These are phyloP conservation scores for Philereme transversata DNA, from an alignment of 2,888 invertebrate genomes.

Conservation along the genomic window DNA sequence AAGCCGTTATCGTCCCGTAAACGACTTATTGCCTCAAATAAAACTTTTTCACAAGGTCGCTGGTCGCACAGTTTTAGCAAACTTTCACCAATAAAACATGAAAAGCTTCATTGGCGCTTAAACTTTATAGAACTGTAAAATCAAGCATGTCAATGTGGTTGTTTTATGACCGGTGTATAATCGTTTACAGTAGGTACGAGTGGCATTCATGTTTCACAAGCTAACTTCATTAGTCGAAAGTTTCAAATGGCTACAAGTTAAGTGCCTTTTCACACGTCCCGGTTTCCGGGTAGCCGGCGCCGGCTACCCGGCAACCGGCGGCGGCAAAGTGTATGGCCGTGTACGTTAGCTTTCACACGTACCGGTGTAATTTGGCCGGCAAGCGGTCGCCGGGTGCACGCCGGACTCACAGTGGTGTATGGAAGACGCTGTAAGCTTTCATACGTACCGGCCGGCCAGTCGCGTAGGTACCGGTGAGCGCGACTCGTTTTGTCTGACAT, in stretches of 20 bases:
- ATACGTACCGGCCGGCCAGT: too few species aligned
- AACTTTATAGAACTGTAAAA: constrained; percentile 30
- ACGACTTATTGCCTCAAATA: constrained; percentile 63
- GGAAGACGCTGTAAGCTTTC: too few species aligned
- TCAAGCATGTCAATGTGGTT: constrained; percentile 30
- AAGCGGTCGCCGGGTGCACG: too few species aligned
- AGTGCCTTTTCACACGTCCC: too few species aligned
- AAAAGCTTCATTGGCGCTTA: constrained; percentile 25
- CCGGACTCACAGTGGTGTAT: too few species aligned
- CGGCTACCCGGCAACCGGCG: too few species aligned
- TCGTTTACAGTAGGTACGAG: constrained; percentile 30
- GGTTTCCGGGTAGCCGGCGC: too few species aligned
- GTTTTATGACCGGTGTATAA: constrained; percentile 35
- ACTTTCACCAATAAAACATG: constrained; percentile 37
- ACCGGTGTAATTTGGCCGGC: too few species aligned
- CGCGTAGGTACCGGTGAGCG: too few species aligned
- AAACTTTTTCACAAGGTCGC: constrained; percentile 42
- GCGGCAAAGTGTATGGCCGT: too few species aligned
- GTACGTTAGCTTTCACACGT: too few species aligned
- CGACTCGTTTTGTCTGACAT: too few species aligned
- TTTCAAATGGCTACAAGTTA: constrained; percentile 34
- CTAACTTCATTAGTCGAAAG: constrained; percentile 30
- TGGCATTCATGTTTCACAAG: constrained; percentile 30
- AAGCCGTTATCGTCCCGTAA: constrained; percentile 56
- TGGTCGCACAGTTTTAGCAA: constrained; percentile 26